Percentiles rank a stretch among this genome's conserved stretches.
Evolutionary conservation across 1,140 invertebrate genomes (phyloP).

Genomic region (Thalassaphorura encarpata): DNA sequence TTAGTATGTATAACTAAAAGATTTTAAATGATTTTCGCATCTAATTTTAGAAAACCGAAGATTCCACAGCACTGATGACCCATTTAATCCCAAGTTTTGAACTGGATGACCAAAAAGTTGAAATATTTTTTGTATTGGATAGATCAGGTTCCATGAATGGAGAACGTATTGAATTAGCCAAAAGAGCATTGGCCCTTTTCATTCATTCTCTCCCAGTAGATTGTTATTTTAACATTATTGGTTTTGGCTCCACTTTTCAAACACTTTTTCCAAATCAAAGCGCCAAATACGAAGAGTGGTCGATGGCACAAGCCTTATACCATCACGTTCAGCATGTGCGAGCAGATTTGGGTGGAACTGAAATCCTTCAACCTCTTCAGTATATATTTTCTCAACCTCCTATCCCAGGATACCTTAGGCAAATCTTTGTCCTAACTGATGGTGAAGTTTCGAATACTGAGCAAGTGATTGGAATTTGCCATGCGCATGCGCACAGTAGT

Average conservation of each 20-base stretch:
- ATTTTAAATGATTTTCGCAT: too few species aligned
- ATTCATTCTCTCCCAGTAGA: slow-evolving; percentile 31
- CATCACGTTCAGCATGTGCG: too few species aligned
- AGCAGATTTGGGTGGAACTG: slow-evolving; percentile 38
- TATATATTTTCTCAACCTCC: slow-evolving; percentile 33
- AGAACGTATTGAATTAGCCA: slow-evolving; percentile 34
- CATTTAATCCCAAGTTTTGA: slow-evolving; percentile 33
- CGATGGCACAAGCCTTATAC: slow-evolving; percentile 26
- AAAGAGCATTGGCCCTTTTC: slow-evolving; percentile 34
- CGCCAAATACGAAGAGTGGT: slow-evolving; percentile 29
- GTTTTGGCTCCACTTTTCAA: slow-evolving; percentile 28
- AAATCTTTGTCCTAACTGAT: slow-evolving; percentile 40
- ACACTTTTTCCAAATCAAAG: slow-evolving; percentile 30
- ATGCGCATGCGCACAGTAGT: slow-evolving; percentile 33
- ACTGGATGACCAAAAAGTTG: slow-evolving; percentile 33
- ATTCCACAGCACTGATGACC: slow-evolving; percentile 25
- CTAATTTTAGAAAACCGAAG: too few species aligned
- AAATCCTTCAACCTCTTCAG: slow-evolving; percentile 37
- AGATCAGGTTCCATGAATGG: slow-evolving; percentile 37
- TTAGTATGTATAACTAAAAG: too few species aligned
- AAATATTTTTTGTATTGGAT: slow-evolving; percentile 36
- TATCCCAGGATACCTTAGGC: slow-evolving; percentile 34
- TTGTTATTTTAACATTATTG: slow-evolving; percentile 32
- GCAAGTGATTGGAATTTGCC: slow-evolving; percentile 34
- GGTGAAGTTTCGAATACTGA: slow-evolving; percentile 37